Evolutionary conservation across 2,888 invertebrate species (phyloP).

Genomic region (Philhelius pedissequus): DNA sequence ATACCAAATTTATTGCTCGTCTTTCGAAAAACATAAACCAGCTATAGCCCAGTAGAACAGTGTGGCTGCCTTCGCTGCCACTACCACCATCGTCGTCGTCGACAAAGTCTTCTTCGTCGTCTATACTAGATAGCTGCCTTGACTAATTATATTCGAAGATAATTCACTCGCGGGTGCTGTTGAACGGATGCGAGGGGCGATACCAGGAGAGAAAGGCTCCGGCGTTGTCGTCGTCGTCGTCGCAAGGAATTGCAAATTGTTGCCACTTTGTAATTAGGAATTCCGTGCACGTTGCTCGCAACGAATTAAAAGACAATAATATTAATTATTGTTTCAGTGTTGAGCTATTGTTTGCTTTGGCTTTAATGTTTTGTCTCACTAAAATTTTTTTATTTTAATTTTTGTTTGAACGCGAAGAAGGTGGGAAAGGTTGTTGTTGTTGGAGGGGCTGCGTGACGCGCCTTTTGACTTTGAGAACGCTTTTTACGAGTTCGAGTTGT

Average conservation of each 20-base stretch:
- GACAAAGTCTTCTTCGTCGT: constrained; percentile 15
- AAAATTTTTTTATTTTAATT: neutral
- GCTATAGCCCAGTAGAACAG: neutral
- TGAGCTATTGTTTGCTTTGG: constrained; percentile 56
- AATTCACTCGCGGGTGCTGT: constrained; percentile 67
- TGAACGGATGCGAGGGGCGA: constrained; percentile 23
- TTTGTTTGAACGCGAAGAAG: neutral
- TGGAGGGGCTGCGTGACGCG: constrained; percentile 39
- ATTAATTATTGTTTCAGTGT: constrained; percentile 75
- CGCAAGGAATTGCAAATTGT: constrained; percentile 66
- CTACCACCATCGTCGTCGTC: constrained; percentile 9
- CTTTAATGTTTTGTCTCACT: constrained; percentile 18
- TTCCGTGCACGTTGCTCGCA: constrained; percentile 66
- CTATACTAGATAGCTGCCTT: constrained; percentile 42
- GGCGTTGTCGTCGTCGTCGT: constrained; percentile 33
- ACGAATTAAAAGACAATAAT: constrained; percentile 79
- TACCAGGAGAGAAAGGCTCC: neutral
- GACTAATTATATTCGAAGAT: constrained; percentile 68
- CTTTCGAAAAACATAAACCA: constrained; percentile 1
- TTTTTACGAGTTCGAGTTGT: neutral
- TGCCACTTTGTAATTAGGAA: constrained; percentile 67
- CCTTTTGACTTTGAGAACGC: constrained; percentile 38
- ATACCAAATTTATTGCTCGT: constrained; percentile 58
- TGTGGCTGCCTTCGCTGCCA: constrained; percentile 10
- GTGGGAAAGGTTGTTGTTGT: neutral